Evolutionary conservation across 2,888 invertebrate species (phyloP), one percentile per base, ranked within the genome.

Genomic region (Aethes cnicana): DNA sequence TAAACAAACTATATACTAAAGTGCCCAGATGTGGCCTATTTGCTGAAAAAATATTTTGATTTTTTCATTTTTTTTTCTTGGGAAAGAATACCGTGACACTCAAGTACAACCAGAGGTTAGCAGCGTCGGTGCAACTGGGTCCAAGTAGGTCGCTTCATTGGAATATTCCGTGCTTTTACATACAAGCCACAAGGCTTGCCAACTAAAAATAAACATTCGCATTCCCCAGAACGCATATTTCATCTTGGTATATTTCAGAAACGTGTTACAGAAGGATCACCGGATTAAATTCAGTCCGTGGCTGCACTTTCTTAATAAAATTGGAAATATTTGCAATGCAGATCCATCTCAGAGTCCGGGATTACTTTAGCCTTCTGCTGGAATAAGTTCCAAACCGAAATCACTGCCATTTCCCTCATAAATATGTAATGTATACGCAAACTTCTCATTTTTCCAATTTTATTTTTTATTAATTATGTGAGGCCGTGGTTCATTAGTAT

Each of bases 221-320:
- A 16, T 23, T 23, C n/a, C 1, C 12, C 23, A 25, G 23, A 2
- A 37, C 9, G 6, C 18, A 6, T 32, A 32, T 9, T 6, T 3
- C 16, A n/a, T n/a, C 16, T 12, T 39, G 14, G 39, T 66, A 72
- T 76, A 73, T 76, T 68, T 72, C 62, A 66, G 65, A 70, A 72
- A 75, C 69, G 72, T 74, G 67, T 70, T 74, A 72, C 68, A 66
- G 68, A 46, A 11, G 52, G 41, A 41, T 53, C 53, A 47, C 41
- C 56, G 63, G 69, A 77, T 77, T 72, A 70, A 77, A 77, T 74
- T 73, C 74, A 69, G 72, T 68, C 69, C 63, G 68, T 67, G 67
- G 77, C 73, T 81, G 84, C 76, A 81, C 69, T 76, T 77, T 80
- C 75, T 77, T 82, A 77, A 78, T 81, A 78, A 83, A 82, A 82